Evolutionary conservation across 2,888 invertebrate genomes (phyloP), one percentile per base, ranked within the genome.

Genomic region (Heteromurus nitidus): DNA sequence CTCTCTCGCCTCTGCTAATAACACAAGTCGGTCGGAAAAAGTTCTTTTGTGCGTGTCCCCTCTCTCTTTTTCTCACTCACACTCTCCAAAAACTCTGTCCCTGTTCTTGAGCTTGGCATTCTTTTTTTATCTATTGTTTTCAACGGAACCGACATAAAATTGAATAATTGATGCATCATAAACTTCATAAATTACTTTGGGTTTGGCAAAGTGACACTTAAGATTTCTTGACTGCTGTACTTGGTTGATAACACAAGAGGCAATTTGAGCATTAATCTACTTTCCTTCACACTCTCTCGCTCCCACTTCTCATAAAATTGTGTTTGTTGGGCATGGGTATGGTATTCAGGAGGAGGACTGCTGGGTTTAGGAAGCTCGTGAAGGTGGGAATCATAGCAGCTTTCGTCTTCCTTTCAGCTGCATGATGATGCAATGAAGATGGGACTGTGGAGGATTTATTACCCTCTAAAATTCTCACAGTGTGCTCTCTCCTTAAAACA

Each of bases 101-200:
- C 22, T 72, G n/a, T 31, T 31, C 44, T n/a, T 42, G 18, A 31
- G 22, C 36, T 11, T 60, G 28, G 36, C n/a, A 31, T 18, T 18
- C 50, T 64, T 44, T 62, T 65, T 76, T 76, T 76, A 76, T 67
- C 77, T 77, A 77, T 77, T 77, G 77, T 70, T 77, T 69, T 77
- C 69, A 70, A 77, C 70, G 69, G 50, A 77, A 77, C 69, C 69
- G 76, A 80, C 76, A 83, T 83, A 83, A 83, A 83, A 83, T 81
- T 80, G 68, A 83, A 83, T 83, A 83, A 76, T 83, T 76, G 76
- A 81, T 83, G 83, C 72, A 58, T 73, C 76, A 81, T 83, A 80
- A 83, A 83, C 76, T 75, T 80, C 67, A 82, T 82, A 73, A 82
- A 82, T 74, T 77, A 80, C 73, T 77, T 82, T 22, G 55, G 50